Evolutionary conservation across 2,113 vertebrate genomes (phyloP).

Genomic region (Cochlearius cochlearius): DNA sequence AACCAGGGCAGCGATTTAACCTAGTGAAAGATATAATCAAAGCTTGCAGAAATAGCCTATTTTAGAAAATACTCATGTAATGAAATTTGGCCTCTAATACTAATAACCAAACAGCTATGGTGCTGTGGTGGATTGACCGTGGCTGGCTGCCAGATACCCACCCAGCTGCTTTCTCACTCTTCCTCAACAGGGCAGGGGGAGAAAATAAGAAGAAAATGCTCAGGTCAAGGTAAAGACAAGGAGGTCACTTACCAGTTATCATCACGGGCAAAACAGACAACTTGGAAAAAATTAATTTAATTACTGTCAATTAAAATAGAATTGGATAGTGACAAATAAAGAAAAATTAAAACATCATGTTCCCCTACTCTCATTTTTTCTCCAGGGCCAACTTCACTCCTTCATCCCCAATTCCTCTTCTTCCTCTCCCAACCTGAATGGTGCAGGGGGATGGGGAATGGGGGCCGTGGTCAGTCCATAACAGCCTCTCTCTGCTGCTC

Average conservation of each 20-base stretch:
- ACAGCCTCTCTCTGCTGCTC: neutral
- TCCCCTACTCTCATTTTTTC: neutral
- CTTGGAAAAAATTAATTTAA: neutral
- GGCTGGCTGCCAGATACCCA: neutral
- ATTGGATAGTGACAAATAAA: neutral
- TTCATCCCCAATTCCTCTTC: neutral
- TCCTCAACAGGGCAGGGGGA: neutral
- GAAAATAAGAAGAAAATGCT: neutral
- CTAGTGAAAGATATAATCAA: neutral
- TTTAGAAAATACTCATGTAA: neutral
- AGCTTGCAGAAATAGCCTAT: neutral
- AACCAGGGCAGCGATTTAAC: neutral
- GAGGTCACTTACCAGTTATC: neutral
- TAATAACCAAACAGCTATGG: neutral
- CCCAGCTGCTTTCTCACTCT: neutral
- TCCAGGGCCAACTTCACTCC: neutral
- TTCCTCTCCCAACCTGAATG: rapidly evolving
- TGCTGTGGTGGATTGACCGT: neutral
- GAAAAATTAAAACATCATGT: neutral
- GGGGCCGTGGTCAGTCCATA: neutral
- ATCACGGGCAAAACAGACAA: neutral
- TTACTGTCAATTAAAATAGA: neutral
- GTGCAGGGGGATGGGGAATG: neutral
- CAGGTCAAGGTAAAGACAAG: neutral
- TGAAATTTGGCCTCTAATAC: neutral